Base-by-base conservation (phyloP, 2,888 invertebrate genomes). In the Lithodes maja region DNA sequence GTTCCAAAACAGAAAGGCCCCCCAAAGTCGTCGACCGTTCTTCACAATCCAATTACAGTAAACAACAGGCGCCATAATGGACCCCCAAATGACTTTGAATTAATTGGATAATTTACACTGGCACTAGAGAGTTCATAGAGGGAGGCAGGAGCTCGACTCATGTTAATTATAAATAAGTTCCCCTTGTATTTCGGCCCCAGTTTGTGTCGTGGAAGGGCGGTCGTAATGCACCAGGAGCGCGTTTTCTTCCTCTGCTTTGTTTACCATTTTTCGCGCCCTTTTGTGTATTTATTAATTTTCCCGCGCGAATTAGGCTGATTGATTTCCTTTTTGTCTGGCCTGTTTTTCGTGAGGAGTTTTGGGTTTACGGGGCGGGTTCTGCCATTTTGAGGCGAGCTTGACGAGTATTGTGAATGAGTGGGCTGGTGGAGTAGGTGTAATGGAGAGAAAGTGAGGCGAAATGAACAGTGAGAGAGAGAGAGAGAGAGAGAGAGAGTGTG, bases 41-140 rank as follows among this genome's bases (percentile, higher is more conserved):
- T 86, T 86, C 86, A 82, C 86, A 86, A 86, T 86, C 86, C 86
- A 86, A 86, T 86, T 86, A 86, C 77, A 82, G 86, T 86, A 86
- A 86, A 86, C 86, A 86, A 86, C 86, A 71, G 75, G 75, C 54
- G 86, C 86, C 86, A 86, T 86, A 86, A 86, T 86, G 86, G 86
- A 86, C 78, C 82, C 86, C 77, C 82, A 74, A 86, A 86, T 86
- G 86, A 86, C 86, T 86, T 82, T 82, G 86, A 86, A 86, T 86
- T 86, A 86, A 86, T 86, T 86, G 86, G 81, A 86, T 86, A 86
- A 86, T 86, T 86, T 86, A 86, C 86, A 82, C 82, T 86, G 86
- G 86, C 86, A 86, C 82, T 81, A 74, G 61, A 82, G 86, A 81
- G 81, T 86, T 86, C 86, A 86, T 82, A 82, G 86, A 82, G 86